phyloP scores from a whole-genome alignment of 2,888 invertebrate species.

The Chorisops tibialis region DNA sequence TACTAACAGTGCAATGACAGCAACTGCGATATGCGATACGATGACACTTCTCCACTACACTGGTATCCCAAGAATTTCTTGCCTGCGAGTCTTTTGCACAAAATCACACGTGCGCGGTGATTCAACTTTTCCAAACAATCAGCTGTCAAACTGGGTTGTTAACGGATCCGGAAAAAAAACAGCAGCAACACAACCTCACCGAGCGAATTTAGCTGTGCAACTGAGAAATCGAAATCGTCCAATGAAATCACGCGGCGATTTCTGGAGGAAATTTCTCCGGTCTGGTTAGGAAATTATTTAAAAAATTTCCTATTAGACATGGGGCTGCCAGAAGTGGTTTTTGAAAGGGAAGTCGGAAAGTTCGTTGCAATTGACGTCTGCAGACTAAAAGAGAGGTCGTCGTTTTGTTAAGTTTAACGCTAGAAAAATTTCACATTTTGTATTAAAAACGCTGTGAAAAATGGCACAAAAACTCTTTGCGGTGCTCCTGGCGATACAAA shows the following conservation, averaged over 20 bases:
- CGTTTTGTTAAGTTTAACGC: too few relatives aligned
- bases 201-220: not conserved
- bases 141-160: not conserved
- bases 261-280: not conserved
- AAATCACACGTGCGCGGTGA: constrained; percentile 16
- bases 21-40: constrained; percentile 5
- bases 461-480: too few relatives aligned
- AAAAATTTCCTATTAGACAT: not conserved
- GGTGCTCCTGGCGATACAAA: too few relatives aligned
- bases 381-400: too few relatives aligned
- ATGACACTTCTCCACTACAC: not conserved
- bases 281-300: not conserved
- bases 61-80: too few relatives aligned
- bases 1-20: constrained; percentile 11
- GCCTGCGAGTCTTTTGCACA: not conserved
- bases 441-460: too few relatives aligned
- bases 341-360: too few relatives aligned
- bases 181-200: too few relatives aligned
- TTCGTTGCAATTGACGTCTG: too few relatives aligned
- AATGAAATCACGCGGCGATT: too few relatives aligned
- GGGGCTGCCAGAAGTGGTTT: not conserved
- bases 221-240: not conserved
- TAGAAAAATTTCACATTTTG: too few relatives aligned
- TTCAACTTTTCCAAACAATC: not conserved
- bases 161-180: not conserved